phyloP scores from a whole-genome alignment of 2,888 invertebrate species.

The Lasioglossum villosulum region DNA sequence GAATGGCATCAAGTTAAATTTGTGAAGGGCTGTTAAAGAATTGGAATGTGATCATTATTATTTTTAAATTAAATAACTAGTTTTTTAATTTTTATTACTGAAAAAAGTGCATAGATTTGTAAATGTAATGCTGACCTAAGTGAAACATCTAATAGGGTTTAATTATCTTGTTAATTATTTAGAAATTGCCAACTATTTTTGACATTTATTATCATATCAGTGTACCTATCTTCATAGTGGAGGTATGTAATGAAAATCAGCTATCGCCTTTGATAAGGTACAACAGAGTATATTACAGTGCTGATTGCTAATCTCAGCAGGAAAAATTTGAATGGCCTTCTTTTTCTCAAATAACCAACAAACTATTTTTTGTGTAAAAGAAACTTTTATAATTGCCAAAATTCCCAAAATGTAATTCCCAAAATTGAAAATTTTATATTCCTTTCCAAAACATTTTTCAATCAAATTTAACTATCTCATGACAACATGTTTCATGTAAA shows the following conservation, averaged over 20 bases:
- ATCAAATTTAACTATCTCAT: not conserved
- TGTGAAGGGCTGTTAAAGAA: not conserved
- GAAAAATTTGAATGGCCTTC: not conserved
- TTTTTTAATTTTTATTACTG: not conserved
- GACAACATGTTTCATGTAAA: not conserved
- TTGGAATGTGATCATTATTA: not conserved
- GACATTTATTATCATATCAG: not conserved
- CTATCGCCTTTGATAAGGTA: not conserved
- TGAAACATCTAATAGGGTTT: not conserved
- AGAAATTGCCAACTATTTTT: not conserved
- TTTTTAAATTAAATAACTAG: not conserved
- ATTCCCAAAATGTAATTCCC: not conserved
- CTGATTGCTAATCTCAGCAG: not conserved
- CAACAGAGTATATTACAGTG: not conserved
- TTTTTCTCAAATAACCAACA: not conserved
- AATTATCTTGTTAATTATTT: not conserved
- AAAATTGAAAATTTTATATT: not conserved
- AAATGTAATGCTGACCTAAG: not conserved
- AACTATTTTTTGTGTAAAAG: not conserved
- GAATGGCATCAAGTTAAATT: not conserved
- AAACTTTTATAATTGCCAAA: not conserved
- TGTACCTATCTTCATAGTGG: not conserved
- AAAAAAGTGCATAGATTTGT: not conserved
- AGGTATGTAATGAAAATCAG: not conserved
- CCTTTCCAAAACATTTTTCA: not conserved